Evolutionary conservation across 2,113 vertebrate species (phyloP), one percentile per base, ranked within the genome.

Genomic region (Podilymbus podiceps): DNA sequence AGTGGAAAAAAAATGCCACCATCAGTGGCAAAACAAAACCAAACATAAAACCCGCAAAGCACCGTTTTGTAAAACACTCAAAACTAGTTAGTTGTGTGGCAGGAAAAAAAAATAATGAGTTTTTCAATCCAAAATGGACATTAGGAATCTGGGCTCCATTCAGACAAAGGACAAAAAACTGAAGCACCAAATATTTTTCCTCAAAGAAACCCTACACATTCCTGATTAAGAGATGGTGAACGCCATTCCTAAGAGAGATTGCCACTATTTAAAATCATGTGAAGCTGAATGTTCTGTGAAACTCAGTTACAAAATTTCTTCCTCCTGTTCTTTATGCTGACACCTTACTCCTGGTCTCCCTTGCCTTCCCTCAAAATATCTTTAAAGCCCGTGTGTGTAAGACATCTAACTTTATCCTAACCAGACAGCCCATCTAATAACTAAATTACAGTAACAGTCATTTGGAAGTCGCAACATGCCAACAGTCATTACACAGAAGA

Each of bases 11-110:
- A 71, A 42, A 38, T 38, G 38, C 38, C 14, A 14, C 20, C 11
- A 55, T 23, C 42, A 63, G 22, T 38, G 25, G 14, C 24, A 49
- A 93, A 94, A 42, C 8, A 53, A 58, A 76, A 77, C 1, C 9
- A 44, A 46, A 66, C 3, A 15, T 10, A n/a, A 44, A 14, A 1
- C 0, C 0, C 4, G 5, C 17, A 19, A 44, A 73, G 12, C 47
- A 74, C 5, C 40, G 4, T 35, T 47, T 55, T 21, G 24, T 33
- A 75, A 78, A 81, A 30, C n/a, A 62, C 2, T 38, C 7, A 19
- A 35, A 62, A 44, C 17, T 47, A 62, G 11, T 28, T 12, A 69
- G 31, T 24, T 3, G 33, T 17, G 8, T 18, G n/a, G 76, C 73
- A 18, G 31, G 72, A 28, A 60, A 46, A 38, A 38, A 38, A 60